Evolutionary conservation across 35 echinoderm and acorn worm genomes (phyloP), one percentile per base, ranked within the genome.

Genomic region (Diadema setosum): DNA sequence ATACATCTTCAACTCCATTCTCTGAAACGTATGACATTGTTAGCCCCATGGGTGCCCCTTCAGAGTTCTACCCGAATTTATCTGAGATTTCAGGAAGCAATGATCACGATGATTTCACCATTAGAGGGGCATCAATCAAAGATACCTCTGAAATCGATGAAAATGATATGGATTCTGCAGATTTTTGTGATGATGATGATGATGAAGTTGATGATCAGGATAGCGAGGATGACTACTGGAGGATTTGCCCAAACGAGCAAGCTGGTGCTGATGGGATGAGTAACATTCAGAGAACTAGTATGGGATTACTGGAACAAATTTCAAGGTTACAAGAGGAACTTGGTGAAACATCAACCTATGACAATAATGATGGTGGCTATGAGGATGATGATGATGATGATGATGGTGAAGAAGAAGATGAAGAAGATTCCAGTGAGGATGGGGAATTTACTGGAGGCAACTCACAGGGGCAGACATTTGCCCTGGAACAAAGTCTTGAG

Each of bases 141-240:
- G 73, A 44, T 78, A 36, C 73, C 11, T 78, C 73, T 3, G 73
- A 78, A 21, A 11, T 78, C 37, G 73, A 36, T 78, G 73, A 52
- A 52, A n/a, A 67, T 32, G 63, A 67, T 2, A 34, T 33, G 24
- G 63, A 67, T 16, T 67, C 30, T 67, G 63, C 30, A 6, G 63
- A 67, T 33, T 67, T 15, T 67, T 41, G 30, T 78, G 73, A 78
- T 42, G 31, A 33, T 5, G 67, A 30, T 18, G 48, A n/a, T n/a
- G 73, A 78, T 43, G 73, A 78, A n/a, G 48, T 52, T 9, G 73
- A 78, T 7, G 73, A 78, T 44, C 33, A 78, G 25, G 73, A 78
- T 20, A 78, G 73, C 44, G 73, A 78, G 5, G 73, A 78, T 78
- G 73, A 78, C 44, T 78, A 78, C 39, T 78, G 73, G 73, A 78